Percentiles rank a stretch among this genome's conserved stretches.
These are phyloP conservation scores for Coregonus sp. DNA, from an alignment of 2,797 vertebrate genomes.

Conservation along the genomic window DNA sequence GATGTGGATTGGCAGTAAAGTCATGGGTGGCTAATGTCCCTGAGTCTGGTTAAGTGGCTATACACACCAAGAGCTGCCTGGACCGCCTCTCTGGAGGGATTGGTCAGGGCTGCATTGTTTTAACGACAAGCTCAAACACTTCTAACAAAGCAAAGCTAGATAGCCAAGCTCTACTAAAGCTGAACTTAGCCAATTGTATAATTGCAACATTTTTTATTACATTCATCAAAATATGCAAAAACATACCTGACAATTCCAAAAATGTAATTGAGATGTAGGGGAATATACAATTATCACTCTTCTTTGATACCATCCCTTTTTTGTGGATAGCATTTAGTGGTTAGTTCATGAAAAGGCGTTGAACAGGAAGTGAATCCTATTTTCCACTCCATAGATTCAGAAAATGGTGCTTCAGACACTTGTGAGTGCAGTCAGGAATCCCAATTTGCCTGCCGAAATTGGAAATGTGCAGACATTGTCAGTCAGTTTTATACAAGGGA, in stretches of 20 bases:
- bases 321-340: constrained; percentile 68
- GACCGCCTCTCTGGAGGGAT: constrained; percentile 77
- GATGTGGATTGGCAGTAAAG: constrained; percentile 92
- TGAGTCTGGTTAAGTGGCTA: constrained; percentile 91
- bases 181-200: constrained; percentile 24
- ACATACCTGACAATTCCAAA: constrained; percentile 58
- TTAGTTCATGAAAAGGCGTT: constrained; percentile 81
- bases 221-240: constrained; percentile 43
- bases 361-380: constrained; percentile 80
- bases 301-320: constrained; percentile 73
- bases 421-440: constrained; percentile 73
- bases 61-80: constrained; percentile 78
- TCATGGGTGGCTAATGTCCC: constrained; percentile 90
- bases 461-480: constrained; percentile 72
- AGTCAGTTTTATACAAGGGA: constrained; percentile 50
- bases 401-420: constrained; percentile 81
- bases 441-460: constrained; percentile 79
- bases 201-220: constrained; percentile 19
- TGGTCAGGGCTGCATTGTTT: constrained; percentile 71
- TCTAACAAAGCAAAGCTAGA: constrained; percentile 18
- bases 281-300: constrained; percentile 72
- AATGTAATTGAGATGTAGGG: constrained; percentile 69
- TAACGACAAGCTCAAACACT: constrained; percentile 50
- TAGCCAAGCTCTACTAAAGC: background rate
- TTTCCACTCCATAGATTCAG: constrained; percentile 79